phyloP scores from a whole-genome alignment of 2,797 vertebrate genomes.

The Myripristis murdjan region DNA sequence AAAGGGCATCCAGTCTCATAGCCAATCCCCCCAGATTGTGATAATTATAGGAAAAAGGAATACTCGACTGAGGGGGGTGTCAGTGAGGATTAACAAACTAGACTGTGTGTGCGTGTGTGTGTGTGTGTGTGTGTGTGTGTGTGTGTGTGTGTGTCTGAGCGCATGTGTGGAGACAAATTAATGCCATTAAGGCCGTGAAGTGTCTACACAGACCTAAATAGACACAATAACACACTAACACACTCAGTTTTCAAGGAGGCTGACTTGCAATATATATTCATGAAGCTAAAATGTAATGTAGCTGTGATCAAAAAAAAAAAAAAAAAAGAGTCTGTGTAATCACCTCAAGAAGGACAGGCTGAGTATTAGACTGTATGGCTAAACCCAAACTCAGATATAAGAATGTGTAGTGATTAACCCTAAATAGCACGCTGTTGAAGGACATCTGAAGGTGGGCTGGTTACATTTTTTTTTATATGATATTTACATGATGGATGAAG shows the following conservation, averaged over 20 bases:
- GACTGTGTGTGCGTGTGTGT: conserved; percentile 22
- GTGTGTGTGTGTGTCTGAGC: background rate
- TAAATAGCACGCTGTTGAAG: conserved; percentile 26
- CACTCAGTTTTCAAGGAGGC: conserved; percentile 68
- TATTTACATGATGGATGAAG: background rate
- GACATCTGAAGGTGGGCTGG: no score
- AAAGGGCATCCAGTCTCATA: conserved; percentile 9
- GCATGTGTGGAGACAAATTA: conserved; percentile 35
- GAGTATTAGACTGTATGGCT: conserved; percentile 52
- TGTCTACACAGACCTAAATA: conserved; percentile 54
- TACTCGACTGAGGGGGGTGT: conserved; percentile 22
- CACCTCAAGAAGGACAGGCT: conserved; percentile 39
- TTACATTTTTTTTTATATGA: background rate
- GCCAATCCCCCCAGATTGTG: conserved; percentile 29
- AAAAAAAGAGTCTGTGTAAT: conserved; percentile 58
- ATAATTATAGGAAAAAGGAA: conserved; percentile 36
- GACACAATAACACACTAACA: conserved; percentile 60
- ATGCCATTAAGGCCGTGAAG: conserved; percentile 49
- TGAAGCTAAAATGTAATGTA: conserved; percentile 60
- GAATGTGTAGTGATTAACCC: conserved; percentile 34
- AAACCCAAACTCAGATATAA: conserved; percentile 35
- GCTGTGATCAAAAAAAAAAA: background rate
- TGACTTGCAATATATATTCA: conserved; percentile 74
- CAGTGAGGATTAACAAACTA: conserved; percentile 40
- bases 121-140: conserved; percentile 20